phyloP scores from a whole-genome alignment of 1,140 invertebrate genomes.

The Oncopodura yosiiana region DNA sequence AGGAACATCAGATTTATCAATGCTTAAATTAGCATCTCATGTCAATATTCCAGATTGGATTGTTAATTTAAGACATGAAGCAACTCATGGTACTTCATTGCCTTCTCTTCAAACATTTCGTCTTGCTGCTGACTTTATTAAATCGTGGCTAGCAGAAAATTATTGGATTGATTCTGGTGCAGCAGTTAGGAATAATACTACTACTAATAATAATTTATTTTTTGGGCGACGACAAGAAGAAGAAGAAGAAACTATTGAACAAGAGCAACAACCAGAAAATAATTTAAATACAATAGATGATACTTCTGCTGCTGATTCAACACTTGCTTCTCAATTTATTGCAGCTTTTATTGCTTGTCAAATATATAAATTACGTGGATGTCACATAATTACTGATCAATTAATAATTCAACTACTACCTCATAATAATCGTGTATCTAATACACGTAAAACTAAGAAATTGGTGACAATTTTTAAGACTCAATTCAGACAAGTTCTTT shows the following conservation, averaged over 20 bases:
- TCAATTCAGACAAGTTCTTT: background rate
- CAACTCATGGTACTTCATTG: constrained; percentile 51
- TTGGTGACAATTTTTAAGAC: constrained; percentile 5
- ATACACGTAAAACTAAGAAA: constrained; percentile 10
- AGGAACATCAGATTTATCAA: constrained; percentile 44
- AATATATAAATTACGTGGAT: constrained; percentile 22
- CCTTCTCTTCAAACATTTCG: constrained; percentile 48
- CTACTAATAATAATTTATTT: background rate
- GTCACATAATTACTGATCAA: constrained; percentile 12
- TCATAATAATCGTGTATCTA: background rate
- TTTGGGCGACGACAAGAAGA: background rate
- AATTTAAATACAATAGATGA: too few species aligned
- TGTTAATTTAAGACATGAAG: constrained; percentile 54
- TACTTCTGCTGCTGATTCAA: background rate
- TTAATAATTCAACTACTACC: constrained; percentile 9
- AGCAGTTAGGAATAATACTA: background rate
- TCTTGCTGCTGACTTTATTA: constrained; percentile 45
- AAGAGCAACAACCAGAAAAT: background rate
- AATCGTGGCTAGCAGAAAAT: constrained; percentile 48
- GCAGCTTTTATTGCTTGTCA: constrained; percentile 20
- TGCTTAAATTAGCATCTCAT: constrained; percentile 49
- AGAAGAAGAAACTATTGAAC: background rate
- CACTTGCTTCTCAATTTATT: background rate
- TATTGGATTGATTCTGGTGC: constrained; percentile 19
- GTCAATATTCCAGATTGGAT: constrained; percentile 55